Conservation (phyloP, 2,797 vertebrate genomes). For the Muscicapa comitata region DNA sequence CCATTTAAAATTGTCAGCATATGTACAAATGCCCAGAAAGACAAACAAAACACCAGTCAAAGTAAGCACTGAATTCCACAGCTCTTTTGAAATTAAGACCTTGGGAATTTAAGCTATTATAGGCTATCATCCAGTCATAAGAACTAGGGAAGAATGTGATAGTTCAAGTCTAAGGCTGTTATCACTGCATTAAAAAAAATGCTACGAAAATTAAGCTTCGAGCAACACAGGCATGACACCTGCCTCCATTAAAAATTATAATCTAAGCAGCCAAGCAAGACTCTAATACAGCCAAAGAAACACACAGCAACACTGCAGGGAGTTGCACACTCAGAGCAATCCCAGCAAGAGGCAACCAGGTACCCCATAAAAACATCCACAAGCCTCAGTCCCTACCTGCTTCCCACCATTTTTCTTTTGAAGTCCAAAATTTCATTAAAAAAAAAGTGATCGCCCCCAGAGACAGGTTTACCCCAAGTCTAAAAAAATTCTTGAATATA, state of each 20-base stretch:
- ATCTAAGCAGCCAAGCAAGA: neutral
- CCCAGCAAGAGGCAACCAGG: fast-evolving
- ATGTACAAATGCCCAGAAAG: neutral
- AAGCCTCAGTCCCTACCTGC: neutral
- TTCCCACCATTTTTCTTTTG: neutral
- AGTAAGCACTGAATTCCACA: neutral
- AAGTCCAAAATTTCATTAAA: neutral
- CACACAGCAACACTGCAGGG: neutral
- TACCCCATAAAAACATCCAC: neutral
- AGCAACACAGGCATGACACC: neutral
- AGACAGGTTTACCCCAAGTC: neutral
- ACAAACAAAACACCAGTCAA: neutral
- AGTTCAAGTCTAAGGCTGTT: neutral
- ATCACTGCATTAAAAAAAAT: neutral
- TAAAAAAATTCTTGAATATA: neutral
- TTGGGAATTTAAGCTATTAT: neutral
- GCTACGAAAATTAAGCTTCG: neutral
- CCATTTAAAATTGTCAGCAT: neutral
- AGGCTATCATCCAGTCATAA: fast-evolving
- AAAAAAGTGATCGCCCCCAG: neutral
- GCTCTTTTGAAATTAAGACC: neutral
- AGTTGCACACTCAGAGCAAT: fast-evolving
- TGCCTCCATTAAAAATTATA: neutral
- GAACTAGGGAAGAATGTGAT: neutral
- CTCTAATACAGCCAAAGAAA: neutral